These are phyloP conservation scores for Chaetorhynchus papuensis DNA, from an alignment of 2,113 vertebrate genomes.

Conservation along the genomic window DNA sequence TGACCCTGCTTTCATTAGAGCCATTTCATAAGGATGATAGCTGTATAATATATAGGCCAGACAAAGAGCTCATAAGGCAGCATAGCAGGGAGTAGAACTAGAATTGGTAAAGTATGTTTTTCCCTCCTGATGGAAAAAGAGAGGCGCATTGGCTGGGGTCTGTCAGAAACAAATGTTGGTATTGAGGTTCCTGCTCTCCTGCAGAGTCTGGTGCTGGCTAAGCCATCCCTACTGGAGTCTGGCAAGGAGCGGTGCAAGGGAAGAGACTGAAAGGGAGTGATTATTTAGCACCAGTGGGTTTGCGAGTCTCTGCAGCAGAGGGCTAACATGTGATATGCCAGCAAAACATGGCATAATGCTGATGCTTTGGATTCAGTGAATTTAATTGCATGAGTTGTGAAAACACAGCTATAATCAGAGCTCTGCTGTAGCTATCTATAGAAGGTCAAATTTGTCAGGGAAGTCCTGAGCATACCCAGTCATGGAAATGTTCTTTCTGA, in stretches of 20 bases:
- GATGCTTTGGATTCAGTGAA: background rate
- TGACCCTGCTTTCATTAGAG: background rate
- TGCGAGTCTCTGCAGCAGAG: background rate
- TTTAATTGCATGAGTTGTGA: background rate
- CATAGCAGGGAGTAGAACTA: conserved; percentile 9
- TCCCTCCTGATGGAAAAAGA: background rate
- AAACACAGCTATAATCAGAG: background rate
- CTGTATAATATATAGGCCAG: background rate
- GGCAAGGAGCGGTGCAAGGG: background rate
- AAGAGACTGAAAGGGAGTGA: background rate
- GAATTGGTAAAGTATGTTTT: background rate
- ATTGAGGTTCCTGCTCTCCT: background rate
- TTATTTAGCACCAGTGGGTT: background rate
- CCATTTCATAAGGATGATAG: background rate
- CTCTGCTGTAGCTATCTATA: background rate
- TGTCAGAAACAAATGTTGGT: conserved; percentile 7
- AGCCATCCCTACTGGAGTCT: background rate
- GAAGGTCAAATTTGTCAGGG: background rate
- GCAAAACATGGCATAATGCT: background rate
- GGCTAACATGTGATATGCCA: background rate
- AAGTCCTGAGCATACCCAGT: background rate
- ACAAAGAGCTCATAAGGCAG: background rate
- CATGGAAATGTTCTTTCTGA: background rate
- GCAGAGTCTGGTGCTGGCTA: background rate
- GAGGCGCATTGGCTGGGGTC: background rate